Evolutionary conservation across 2,113 vertebrate genomes (phyloP).

Genomic region (Geothlypis trichas): DNA sequence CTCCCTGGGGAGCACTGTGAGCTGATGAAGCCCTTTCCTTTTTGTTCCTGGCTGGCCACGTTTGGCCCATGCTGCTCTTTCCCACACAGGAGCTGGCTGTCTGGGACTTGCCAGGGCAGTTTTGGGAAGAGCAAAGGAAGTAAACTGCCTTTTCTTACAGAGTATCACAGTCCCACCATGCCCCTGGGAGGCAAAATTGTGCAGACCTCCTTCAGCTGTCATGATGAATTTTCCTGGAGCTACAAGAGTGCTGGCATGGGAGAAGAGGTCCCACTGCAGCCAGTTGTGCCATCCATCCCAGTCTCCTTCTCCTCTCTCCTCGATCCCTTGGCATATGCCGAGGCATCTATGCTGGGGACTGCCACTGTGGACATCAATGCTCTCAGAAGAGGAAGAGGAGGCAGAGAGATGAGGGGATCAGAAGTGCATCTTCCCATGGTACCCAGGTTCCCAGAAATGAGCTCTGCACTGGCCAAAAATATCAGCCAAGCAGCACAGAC

Average conservation of each 20-base stretch:
- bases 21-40: neutral
- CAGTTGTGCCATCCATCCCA: neutral
- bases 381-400: neutral
- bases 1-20: neutral
- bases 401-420: neutral
- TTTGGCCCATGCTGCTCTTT: neutral
- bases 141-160: neutral
- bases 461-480: neutral
- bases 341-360: fast-evolving
- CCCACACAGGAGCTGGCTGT: neutral
- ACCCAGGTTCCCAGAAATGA: neutral
- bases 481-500: neutral
- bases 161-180: neutral
- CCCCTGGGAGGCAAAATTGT: neutral
- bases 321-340: fast-evolving
- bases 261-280: neutral
- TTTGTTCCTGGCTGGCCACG: fast-evolving
- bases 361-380: neutral
- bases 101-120: neutral
- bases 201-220: neutral
- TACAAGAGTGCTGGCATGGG: neutral
- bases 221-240: neutral
- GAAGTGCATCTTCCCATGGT: fast-evolving
- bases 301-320: neutral
- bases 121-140: neutral